Base-by-base conservation (phyloP, 2,888 invertebrate species). In the Halictus quadricinctus region DNA sequence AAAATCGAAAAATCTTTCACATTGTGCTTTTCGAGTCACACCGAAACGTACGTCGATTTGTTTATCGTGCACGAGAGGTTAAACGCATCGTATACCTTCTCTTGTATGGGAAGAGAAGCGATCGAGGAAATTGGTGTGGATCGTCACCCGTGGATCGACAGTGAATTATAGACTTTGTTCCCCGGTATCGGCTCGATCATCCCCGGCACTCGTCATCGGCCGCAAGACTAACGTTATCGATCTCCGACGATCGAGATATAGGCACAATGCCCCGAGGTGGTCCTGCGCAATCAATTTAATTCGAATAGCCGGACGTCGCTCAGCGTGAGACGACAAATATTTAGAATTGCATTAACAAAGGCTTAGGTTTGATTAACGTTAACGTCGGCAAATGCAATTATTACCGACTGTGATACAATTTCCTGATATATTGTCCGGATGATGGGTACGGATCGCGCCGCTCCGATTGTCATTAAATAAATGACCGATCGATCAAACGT, bases 241-340 rank as follows among this genome's bases (percentile, higher is more conserved):
- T 88, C 87, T 85, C 73, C 36, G 77, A 66, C 81, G 81, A 87
- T 88, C 85, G 81, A 81, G 84, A 87, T 87, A 74, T 54, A 79
- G 79, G 85, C n/a, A 85, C 79, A 83, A 81, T 80, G 80, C 76
- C 77, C 60, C 85, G 72, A 84, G 87, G 85, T 87, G 88, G 88
- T 86, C 87, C 87, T 66, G 72, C 84, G 80, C 81, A 80, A 85
- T 88, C 85, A 83, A 84, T 87, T 87, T 83, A 82, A 87, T 88
- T 81, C 83, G 87, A 88, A 83, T 76, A 72, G 77, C 80, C 64
- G 76, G 72, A 84, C 78, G 81, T 85, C 75, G 82, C 80, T 74
- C 81, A 86, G 83, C 87, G 84, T 88, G 88, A 88, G 48, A 84
- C 85, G 82, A 88, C 88, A 88, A 88, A 88, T 88, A 88, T 87